Evolutionary conservation across 1,140 invertebrate species (phyloP).

Genomic region (Temnothorax longispinosus): DNA sequence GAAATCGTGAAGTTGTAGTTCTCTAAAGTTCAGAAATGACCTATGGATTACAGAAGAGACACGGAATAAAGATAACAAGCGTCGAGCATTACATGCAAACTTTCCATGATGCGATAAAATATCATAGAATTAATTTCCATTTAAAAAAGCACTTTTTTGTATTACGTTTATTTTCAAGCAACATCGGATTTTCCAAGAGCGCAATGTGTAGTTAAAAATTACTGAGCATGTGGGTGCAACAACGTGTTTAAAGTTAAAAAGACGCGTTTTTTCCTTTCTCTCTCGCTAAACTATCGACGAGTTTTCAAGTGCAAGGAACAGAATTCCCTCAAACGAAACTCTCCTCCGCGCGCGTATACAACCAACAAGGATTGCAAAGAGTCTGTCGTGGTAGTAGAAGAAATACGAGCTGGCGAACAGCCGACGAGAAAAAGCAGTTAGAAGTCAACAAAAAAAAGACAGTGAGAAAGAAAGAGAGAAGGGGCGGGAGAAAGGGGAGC

Average conservation of each 20-base stretch:
- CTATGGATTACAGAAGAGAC: not conserved
- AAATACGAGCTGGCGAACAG: conserved; percentile 41
- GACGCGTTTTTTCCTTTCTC: conserved; percentile 16
- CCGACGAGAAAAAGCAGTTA: conserved; percentile 13
- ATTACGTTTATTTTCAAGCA: not conserved
- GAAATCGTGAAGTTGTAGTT: not conserved
- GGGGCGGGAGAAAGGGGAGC: not conserved
- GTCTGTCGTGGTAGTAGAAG: conserved; percentile 2
- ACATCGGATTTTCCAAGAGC: not conserved
- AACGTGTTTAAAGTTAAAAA: conserved; percentile 31
- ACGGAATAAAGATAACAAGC: no score
- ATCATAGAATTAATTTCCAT: not conserved
- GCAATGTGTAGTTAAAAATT: not conserved
- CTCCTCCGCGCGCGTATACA: conserved; percentile 4
- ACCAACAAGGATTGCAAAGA: not conserved
- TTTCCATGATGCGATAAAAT: not conserved
- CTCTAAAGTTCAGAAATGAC: not conserved
- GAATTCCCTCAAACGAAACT: conserved; percentile 28
- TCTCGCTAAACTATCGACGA: conserved; percentile 37
- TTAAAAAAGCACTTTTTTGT: not conserved
- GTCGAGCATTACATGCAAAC: not conserved
- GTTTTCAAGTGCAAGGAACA: conserved; percentile 44
- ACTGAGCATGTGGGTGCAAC: not conserved
- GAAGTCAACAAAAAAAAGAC: conserved; percentile 38
- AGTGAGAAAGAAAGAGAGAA: not conserved